A percentile compares a stretch with the other conserved stretches of the same genome.
These are phyloP conservation scores for Gambusia yucatana DNA, from an alignment of 2,797 vertebrate genomes.

Conservation along the genomic window DNA sequence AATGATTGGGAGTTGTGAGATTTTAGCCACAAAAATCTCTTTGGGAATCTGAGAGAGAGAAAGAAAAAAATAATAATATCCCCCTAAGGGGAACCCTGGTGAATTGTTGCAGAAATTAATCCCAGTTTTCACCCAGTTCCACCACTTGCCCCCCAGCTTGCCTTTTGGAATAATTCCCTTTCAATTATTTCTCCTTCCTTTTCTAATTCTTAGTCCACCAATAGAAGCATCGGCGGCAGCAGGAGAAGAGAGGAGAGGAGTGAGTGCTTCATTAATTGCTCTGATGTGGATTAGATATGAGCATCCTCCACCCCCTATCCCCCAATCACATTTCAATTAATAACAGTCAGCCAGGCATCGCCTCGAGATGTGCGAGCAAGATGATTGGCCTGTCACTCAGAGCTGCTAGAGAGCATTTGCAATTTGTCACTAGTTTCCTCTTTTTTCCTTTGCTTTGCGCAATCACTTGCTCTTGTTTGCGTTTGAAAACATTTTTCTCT, in stretches of 20 bases:
- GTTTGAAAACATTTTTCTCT: constrained; percentile 42
- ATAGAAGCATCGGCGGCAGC: constrained; percentile 65
- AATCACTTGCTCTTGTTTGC: constrained; percentile 58
- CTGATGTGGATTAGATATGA: constrained; percentile 81
- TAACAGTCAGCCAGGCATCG: constrained; percentile 78
- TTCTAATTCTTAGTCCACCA: constrained; percentile 71
- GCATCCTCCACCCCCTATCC: constrained; percentile 57
- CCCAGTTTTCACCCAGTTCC: constrained; percentile 63
- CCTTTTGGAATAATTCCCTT: constrained; percentile 69
- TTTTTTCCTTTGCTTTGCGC: constrained; percentile 35
- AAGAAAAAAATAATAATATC: constrained; percentile 38
- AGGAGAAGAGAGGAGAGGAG: constrained; percentile 50
- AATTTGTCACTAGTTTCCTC: constrained; percentile 63
- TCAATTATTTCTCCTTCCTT: constrained; percentile 73
- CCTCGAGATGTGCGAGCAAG: constrained; percentile 74
- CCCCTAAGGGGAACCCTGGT: constrained; percentile 45
- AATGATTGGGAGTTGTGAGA: constrained; percentile 47
- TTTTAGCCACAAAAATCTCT: constrained; percentile 62
- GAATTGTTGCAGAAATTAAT: constrained; percentile 76
- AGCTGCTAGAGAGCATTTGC: constrained; percentile 59
- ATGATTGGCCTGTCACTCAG: constrained; percentile 84
- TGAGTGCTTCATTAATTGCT: constrained; percentile 79
- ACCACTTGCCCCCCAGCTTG: constrained; percentile 58
- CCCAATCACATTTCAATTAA: constrained; percentile 84
- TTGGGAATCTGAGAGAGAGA: constrained; percentile 26